These are phyloP conservation scores for Arctia plantaginis DNA, from an alignment of 2,888 invertebrate species.

Conservation along the genomic window DNA sequence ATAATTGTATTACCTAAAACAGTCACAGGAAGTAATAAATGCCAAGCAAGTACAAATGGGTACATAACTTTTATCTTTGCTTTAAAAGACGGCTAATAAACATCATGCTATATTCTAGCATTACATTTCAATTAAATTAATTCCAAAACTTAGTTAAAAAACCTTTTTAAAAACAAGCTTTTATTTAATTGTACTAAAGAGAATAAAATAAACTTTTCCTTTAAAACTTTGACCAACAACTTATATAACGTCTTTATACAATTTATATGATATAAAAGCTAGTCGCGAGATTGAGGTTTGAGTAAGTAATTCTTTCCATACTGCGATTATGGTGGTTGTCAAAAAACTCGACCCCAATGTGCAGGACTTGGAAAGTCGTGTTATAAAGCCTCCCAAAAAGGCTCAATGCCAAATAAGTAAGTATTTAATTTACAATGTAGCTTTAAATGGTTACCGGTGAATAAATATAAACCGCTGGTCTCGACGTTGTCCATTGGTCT, in stretches of 20 bases:
- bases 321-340: constrained; percentile 47
- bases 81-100: background rate
- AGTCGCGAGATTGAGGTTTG: too few species aligned
- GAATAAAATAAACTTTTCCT: too few species aligned
- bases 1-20: background rate
- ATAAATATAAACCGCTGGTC: constrained; percentile 25
- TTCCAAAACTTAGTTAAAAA: background rate
- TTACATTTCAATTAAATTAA: background rate
- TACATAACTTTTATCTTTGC: background rate
- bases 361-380: constrained; percentile 73
- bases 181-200: too few species aligned
- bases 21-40: constrained; percentile 4
- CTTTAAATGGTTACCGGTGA: constrained; percentile 41
- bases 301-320: constrained; percentile 24
- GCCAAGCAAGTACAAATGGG: background rate
- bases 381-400: constrained; percentile 65
- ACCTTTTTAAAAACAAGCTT: too few species aligned
- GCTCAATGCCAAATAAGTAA: constrained; percentile 56
- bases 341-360: constrained; percentile 64
- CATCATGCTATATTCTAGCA: background rate
- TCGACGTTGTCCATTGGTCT: constrained; percentile 33
- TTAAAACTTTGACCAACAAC: too few species aligned
- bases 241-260: too few species aligned
- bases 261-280: too few species aligned
- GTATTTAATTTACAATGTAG: constrained; percentile 45